Conservation (phyloP, 1,140 invertebrate species). For the Frieseomelitta varia region DNA sequence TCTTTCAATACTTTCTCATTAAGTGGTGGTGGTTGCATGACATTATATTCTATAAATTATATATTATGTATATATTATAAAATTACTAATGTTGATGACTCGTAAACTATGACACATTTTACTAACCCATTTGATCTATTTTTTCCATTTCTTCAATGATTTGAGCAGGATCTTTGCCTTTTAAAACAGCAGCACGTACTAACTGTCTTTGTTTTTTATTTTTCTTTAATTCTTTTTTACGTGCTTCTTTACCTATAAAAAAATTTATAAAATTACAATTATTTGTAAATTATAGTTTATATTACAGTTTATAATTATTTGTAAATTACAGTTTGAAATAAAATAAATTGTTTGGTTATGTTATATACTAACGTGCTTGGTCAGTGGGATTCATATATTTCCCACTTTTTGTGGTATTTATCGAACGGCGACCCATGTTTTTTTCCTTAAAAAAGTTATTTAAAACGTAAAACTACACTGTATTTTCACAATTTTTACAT, state of each 20-base stretch:
- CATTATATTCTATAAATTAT: slow-evolving; percentile 93
- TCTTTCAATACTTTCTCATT: slow-evolving; percentile 99
- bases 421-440: slow-evolving; percentile 96
- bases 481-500: slow-evolving; percentile 20
- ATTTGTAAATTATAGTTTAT: slow-evolving; percentile 28
- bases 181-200: slow-evolving; percentile 97
- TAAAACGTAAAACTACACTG: not conserved
- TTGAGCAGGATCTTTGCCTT: slow-evolving; percentile 98
- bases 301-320: slow-evolving; percentile 36
- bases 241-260: slow-evolving; percentile 95
- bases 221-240: slow-evolving; percentile 98
- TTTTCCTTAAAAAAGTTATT: not conserved
- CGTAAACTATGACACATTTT: slow-evolving; percentile 26
- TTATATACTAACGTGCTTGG: slow-evolving; percentile 93
- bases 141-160: slow-evolving; percentile 98
- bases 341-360: slow-evolving; percentile 54
- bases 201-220: slow-evolving; percentile 98
- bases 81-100: not conserved
- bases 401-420: slow-evolving; percentile 99
- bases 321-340: slow-evolving; percentile 31
- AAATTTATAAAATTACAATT: slow-evolving; percentile 49
- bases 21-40: slow-evolving; percentile 94
- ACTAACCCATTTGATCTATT: slow-evolving; percentile 97
- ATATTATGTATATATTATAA: slow-evolving; percentile 29
- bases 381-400: slow-evolving; percentile 99